Conservation (phyloP, 2,113 vertebrate genomes). For the Zingel zingel region DNA sequence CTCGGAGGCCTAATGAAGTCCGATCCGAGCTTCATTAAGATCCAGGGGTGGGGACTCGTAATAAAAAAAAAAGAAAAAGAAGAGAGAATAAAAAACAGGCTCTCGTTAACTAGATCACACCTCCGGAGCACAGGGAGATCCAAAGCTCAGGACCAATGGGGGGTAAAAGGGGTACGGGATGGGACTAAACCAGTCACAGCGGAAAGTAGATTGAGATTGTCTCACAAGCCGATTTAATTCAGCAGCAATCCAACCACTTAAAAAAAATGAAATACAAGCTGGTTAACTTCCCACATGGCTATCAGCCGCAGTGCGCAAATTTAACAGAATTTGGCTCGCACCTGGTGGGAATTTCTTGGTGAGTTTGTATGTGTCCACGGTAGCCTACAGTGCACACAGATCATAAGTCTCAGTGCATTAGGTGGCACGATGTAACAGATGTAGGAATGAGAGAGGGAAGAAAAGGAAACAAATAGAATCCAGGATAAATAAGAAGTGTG, state of each 20-base stretch:
- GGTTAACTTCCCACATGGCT: constrained; percentile 40
- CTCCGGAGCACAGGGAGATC: constrained; percentile 47
- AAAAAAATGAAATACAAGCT: constrained; percentile 32
- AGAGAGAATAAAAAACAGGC: constrained; percentile 7
- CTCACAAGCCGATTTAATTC: constrained; percentile 18
- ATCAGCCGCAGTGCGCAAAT: constrained; percentile 28
- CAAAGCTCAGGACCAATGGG: constrained; percentile 27
- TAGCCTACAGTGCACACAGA: background rate
- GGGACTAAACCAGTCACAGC: background rate
- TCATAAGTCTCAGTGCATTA: constrained; percentile 32
- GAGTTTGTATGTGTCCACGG: background rate
- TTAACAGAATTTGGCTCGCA: constrained; percentile 52
- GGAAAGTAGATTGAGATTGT: constrained; percentile 25
- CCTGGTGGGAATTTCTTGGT: constrained; percentile 47
- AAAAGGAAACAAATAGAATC: background rate
- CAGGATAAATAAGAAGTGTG: no score
- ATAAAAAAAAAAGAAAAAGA: constrained; percentile 41
- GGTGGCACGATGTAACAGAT: constrained; percentile 28
- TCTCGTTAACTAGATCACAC: constrained; percentile 69
- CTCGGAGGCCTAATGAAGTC: constrained; percentile 77
- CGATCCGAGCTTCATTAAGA: constrained; percentile 76
- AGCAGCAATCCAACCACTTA: constrained; percentile 20
- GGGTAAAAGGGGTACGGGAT: constrained; percentile 1
- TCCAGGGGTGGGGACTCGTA: constrained; percentile 51
- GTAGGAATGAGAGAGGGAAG: background rate